A percentile compares a stretch with the other conserved stretches of the same genome.
These are phyloP conservation scores for Callopanchax toddi DNA, from an alignment of 2,113 vertebrate genomes.

Conservation along the genomic window DNA sequence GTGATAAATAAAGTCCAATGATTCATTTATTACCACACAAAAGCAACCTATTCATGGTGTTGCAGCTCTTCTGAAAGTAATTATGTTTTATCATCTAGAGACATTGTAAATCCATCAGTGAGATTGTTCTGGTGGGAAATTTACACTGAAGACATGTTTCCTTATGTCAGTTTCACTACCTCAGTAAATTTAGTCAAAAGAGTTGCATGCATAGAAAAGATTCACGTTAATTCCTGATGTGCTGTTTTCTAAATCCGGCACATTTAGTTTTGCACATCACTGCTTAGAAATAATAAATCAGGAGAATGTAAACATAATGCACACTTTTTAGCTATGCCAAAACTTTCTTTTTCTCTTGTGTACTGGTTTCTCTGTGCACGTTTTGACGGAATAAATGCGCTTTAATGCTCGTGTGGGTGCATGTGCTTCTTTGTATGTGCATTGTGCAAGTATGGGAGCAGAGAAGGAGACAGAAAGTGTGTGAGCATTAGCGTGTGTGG, in stretches of 20 bases:
- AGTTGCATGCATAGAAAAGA: slow-evolving; percentile 12
- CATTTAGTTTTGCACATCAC: not conserved
- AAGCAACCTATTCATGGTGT: slow-evolving; percentile 41
- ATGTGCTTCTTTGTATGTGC: not conserved
- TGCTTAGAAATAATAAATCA: too few species aligned
- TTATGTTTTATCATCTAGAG: slow-evolving; percentile 58
- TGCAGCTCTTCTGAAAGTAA: slow-evolving; percentile 51
- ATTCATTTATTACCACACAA: slow-evolving; percentile 65
- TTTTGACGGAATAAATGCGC: too few species aligned
- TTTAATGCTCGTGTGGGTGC: not conserved
- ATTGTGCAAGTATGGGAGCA: not conserved
- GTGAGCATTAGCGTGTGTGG: slow-evolving; percentile 16
- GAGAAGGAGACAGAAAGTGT: not conserved
- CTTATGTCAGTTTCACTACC: slow-evolving; percentile 37
- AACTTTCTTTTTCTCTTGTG: too few species aligned
- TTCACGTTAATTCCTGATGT: slow-evolving; percentile 30
- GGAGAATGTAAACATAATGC: not conserved
- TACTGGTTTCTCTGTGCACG: not conserved
- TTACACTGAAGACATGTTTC: slow-evolving; percentile 49
- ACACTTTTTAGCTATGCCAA: not conserved
- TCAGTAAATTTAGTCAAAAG: slow-evolving; percentile 32
- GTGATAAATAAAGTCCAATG: slow-evolving; percentile 61
- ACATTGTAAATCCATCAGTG: slow-evolving; percentile 58
- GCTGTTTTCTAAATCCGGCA: slow-evolving; percentile 15
- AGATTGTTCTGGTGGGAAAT: slow-evolving; percentile 58